phyloP scores from a whole-genome alignment of 2,797 vertebrate species.

The Silurus lanzhouensis region DNA sequence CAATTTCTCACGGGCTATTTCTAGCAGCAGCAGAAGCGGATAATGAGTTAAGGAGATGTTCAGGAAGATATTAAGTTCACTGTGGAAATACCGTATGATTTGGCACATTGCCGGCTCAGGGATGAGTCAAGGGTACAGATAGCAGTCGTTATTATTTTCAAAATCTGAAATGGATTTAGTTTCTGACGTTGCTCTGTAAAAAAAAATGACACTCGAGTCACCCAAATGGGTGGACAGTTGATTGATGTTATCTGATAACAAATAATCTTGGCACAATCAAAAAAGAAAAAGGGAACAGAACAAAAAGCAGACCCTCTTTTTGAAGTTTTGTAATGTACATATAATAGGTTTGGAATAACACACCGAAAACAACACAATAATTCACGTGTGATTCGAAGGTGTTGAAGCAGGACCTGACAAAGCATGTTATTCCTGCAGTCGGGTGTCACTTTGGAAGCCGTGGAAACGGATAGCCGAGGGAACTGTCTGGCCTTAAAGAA shows the following conservation, averaged over 20 bases:
- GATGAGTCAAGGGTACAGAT: constrained; percentile 5
- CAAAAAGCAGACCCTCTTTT: background rate
- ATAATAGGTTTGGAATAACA: constrained; percentile 36
- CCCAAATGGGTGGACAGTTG: background rate
- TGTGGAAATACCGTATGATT: constrained; percentile 35
- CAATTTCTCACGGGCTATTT: constrained; percentile 54
- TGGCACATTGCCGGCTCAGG: background rate
- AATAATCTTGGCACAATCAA: background rate
- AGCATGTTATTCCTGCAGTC: constrained; percentile 25
- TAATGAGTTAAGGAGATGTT: constrained; percentile 52
- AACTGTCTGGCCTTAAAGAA: constrained; percentile 30
- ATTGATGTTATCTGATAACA: background rate
- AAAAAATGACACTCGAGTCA: background rate
- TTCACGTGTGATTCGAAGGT: background rate
- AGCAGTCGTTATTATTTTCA: constrained; percentile 16
- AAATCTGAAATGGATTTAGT: background rate
- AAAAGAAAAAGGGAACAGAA: background rate
- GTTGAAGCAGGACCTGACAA: constrained; percentile 22
- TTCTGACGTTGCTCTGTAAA: background rate
- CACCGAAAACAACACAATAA: constrained; percentile 30
- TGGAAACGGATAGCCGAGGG: constrained; percentile 35
- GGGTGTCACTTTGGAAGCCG: constrained; percentile 19
- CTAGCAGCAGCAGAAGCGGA: constrained; percentile 32
- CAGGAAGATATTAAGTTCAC: constrained; percentile 51
- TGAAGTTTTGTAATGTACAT: background rate